Evolutionary conservation across 2,797 vertebrate genomes (phyloP).

Genomic region (Pangasius djambal): DNA sequence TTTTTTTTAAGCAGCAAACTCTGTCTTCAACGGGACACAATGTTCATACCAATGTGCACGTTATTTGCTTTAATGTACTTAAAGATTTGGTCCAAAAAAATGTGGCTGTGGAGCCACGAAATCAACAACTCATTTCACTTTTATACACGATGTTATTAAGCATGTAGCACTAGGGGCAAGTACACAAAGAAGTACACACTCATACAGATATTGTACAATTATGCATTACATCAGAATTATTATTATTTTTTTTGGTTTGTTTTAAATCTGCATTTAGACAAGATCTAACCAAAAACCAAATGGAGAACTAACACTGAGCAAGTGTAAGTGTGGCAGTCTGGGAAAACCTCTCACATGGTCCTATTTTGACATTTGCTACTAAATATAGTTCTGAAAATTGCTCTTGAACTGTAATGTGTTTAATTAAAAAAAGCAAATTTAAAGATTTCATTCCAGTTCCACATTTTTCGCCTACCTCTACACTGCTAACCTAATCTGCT

Average conservation of each 20-base stretch:
- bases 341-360: background rate
- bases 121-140: constrained; percentile 30
- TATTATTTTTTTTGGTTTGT: background rate
- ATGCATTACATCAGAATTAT: constrained; percentile 6
- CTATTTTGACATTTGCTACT: too few species aligned
- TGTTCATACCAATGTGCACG: constrained; percentile 29
- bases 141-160: constrained; percentile 15
- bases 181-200: constrained; percentile 34
- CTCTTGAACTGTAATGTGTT: background rate
- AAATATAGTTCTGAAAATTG: background rate
- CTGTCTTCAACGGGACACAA: background rate
- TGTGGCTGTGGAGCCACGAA: background rate
- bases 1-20: background rate
- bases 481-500: background rate
- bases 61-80: constrained; percentile 66
- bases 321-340: background rate
- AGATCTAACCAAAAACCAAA: constrained; percentile 49
- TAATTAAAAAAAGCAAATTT: background rate
- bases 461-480: background rate
- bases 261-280: constrained; percentile 9
- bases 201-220: constrained; percentile 22
- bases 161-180: constrained; percentile 52
- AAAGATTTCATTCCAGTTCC: background rate
- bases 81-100: constrained; percentile 64
- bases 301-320: constrained; percentile 1